Conservation (phyloP, 2,113 vertebrate species). For the Nothobranchius kuhntae region DNA sequence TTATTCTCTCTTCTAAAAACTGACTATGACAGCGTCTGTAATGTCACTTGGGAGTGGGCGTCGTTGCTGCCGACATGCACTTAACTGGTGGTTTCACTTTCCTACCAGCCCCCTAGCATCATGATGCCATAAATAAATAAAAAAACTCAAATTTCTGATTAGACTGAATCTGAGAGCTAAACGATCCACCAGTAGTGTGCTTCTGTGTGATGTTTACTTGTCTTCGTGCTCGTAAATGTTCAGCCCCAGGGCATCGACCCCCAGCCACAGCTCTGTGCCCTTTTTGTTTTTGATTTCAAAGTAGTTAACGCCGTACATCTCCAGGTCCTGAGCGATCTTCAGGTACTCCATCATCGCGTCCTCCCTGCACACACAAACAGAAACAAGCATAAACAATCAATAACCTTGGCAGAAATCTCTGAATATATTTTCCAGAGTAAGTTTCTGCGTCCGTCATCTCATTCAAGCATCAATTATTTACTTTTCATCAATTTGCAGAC, state of each 20-base stretch:
- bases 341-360: constrained; percentile 99
- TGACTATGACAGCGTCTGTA: no score
- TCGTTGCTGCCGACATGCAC: no score
- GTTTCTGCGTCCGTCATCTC: no score
- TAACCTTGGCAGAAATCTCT: background rate
- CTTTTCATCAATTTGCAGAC: no score
- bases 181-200: background rate
- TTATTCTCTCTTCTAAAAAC: no score
- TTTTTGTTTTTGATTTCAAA: constrained; percentile 99
- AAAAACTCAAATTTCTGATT: no score
- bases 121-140: background rate
- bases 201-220: constrained; percentile 82
- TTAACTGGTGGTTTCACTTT: no score
- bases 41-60: no score
- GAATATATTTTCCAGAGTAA: no score
- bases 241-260: constrained; percentile 94
- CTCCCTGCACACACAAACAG: constrained; percentile 78
- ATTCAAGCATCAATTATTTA: no score
- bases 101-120: background rate
- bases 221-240: constrained; percentile 97
- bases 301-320: constrained; percentile 99
- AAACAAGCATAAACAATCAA: background rate
- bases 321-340: constrained; percentile 96
- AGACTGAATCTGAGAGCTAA: no score
- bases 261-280: constrained; percentile 95